Evolutionary conservation across 2,113 vertebrate species (phyloP).

Genomic region (Prunella himalayana): DNA sequence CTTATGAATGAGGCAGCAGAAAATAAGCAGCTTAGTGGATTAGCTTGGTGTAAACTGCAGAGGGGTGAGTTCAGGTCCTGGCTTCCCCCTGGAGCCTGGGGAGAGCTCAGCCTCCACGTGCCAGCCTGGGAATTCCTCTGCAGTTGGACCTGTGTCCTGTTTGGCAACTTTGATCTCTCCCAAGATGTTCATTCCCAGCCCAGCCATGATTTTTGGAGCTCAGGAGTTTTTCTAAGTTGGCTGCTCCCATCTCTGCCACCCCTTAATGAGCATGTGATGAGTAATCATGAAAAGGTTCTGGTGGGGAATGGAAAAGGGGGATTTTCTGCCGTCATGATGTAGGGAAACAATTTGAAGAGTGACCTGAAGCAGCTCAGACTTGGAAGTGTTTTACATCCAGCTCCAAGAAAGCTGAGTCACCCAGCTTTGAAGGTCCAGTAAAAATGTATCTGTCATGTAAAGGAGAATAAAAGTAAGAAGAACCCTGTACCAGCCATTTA

Average conservation of each 20-base stretch:
- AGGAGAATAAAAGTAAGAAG: neutral
- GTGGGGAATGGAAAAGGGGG: neutral
- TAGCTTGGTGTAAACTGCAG: neutral
- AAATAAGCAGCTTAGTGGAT: neutral
- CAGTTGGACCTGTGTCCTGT: neutral
- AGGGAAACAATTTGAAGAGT: neutral
- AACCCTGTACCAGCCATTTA: neutral
- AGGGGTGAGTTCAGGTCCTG: neutral
- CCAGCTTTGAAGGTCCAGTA: neutral
- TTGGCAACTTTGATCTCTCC: neutral
- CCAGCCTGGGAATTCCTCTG: neutral
- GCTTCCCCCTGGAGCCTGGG: neutral
- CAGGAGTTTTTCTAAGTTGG: neutral
- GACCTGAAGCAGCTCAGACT: neutral
- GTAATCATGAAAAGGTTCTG: neutral
- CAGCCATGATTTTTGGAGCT: neutral
- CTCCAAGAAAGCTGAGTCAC: neutral
- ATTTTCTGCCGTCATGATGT: neutral
- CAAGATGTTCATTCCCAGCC: neutral
- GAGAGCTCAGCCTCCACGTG: neutral
- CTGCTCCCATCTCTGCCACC: neutral
- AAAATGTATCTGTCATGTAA: neutral
- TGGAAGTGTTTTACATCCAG: neutral
- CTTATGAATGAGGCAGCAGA: neutral
- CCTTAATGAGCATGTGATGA: fast-evolving